Base-by-base conservation (phyloP, 2,888 invertebrate species). In the Invenusta paracnida region DNA sequence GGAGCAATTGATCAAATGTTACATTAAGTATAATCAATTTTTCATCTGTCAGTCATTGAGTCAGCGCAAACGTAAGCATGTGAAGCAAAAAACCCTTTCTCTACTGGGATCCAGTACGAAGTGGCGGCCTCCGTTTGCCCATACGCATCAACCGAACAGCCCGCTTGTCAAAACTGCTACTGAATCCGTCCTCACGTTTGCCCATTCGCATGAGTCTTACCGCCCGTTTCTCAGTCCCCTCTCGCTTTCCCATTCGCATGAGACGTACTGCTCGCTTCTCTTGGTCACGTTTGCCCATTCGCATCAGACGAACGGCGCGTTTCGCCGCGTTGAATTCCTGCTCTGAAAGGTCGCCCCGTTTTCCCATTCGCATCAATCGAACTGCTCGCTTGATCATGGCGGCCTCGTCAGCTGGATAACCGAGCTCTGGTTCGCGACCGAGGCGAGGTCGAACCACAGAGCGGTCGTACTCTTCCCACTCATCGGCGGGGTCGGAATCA, bases 191-290 rank as follows among this genome's bases (percentile, higher is more conserved):
- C 11, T 73, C 73, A 13, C 73, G 73, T 73, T 73, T 73, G 11
- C 73, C 73, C 73, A 73, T 73, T 23, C 73, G 73, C 73, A 73
- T 2, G 11, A 73, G 5, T 2, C 25, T 13, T 2, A 73, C 73
- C 23, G 73, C 73, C 73, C 73, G 11, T 23, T 73, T 73, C 2
- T 73, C 73, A 23, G 2, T 23, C 25, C 5, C 11, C 2, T 23
- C 73, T n/a, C 73, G 73, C 23, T 73, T 73, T 2, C 73, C 73
- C 73, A 73, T n/a, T 13, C 73, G 73, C 73, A 73, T 73, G 2
- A 73, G 5, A n/a, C 25, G 11, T 5, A 73, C 73, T 2, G 73
- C 73, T 25, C 73, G 73, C 23, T 73, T 73, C 2, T 2, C 11
- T 2, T 25, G 5, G 73, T 73, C 73, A 5, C 73, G 73, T 73